Evolutionary conservation across 2,797 vertebrate genomes (phyloP), one percentile per base, ranked within the genome.

Genomic region (Brachymystax lenok): DNA sequence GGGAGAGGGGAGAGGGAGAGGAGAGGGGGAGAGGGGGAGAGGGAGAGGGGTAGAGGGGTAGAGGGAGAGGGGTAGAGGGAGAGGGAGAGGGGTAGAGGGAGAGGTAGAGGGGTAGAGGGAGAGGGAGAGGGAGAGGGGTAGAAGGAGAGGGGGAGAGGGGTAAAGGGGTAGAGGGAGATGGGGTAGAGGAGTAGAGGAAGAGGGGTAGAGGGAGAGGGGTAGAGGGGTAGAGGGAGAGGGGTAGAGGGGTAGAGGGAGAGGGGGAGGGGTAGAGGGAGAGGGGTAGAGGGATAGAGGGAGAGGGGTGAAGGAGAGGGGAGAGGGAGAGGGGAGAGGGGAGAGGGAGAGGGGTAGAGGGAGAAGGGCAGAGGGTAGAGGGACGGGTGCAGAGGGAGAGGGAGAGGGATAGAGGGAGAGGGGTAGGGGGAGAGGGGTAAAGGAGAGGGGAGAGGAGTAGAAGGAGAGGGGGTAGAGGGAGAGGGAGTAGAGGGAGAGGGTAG

Each of bases 1-100:
- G 71, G 19, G 27, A 75, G 79, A 68, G 71, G 16, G 52, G 69
- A 17, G 14, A 30, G 35, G 8, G 30, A 46, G 4, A 1, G 30
- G 4, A n/a, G n/a, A 28, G 27, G 2, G 27, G 27, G 1, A 28
- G 27, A 28, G 27, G 27, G 27, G 27, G 1, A 28, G 27, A 28
- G 27, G 27, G 27, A 28, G 27, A 28, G 27, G n/a, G n/a, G n/a
- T n/a, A n/a, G n/a, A n/a, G n/a, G n/a, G n/a, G n/a, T n/a, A n/a
- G n/a, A n/a, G n/a, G n/a, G 2, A 30, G 28, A 30, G 28, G 28
- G 28, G 28, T 0, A 3, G 2, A 30, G 30, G 4, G 30, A 4
- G 28, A 30, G 71, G 19, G 27, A 77, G 78, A 71, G 28, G 71
- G 19, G 52, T 73, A 17, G 14, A 28, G 21, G 8, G 17, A 59